These are phyloP conservation scores for Hippocampus zosterae DNA, from an alignment of 2,113 vertebrate genomes.

Conservation along the genomic window DNA sequence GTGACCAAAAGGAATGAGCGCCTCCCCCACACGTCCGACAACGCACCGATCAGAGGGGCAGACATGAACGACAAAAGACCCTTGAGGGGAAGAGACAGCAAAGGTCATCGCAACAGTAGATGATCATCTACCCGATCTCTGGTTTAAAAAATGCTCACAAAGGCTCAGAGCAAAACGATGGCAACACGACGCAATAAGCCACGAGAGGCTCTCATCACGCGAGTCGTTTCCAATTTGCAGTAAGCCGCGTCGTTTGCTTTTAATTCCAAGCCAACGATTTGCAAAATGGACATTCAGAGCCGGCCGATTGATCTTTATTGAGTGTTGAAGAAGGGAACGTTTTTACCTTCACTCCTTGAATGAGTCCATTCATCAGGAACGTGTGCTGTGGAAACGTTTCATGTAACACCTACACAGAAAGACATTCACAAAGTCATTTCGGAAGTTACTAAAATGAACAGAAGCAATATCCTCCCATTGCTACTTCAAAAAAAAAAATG, in stretches of 20 bases:
- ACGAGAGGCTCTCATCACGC: too few species aligned
- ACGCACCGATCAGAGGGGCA: conserved; percentile 83
- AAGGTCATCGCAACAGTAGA: background rate
- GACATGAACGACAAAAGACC: conserved; percentile 90
- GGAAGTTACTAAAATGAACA: too few species aligned
- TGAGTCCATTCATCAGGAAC: conserved; percentile 96
- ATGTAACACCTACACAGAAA: conserved; percentile 79
- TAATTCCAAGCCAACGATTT: too few species aligned
- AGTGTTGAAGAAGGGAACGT: background rate
- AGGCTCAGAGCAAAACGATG: background rate
- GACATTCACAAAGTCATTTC: too few species aligned
- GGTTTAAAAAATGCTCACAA: background rate
- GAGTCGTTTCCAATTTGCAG: too few species aligned
- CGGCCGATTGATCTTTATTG: too few species aligned
- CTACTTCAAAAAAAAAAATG: too few species aligned
- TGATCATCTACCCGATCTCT: background rate
- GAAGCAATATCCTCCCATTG: too few species aligned
- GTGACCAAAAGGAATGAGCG: conserved; percentile 83
- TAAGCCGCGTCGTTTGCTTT: too few species aligned
- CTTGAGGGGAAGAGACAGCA: conserved; percentile 52
- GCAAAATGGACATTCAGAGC: too few species aligned
- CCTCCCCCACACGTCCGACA: conserved; percentile 87
- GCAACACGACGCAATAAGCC: too few species aligned
- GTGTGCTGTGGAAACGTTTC: conserved; percentile 93
- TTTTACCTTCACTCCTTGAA: conserved; percentile 94